Conservation (phyloP, 2,113 vertebrate species). For the Rattus rattus region DNA sequence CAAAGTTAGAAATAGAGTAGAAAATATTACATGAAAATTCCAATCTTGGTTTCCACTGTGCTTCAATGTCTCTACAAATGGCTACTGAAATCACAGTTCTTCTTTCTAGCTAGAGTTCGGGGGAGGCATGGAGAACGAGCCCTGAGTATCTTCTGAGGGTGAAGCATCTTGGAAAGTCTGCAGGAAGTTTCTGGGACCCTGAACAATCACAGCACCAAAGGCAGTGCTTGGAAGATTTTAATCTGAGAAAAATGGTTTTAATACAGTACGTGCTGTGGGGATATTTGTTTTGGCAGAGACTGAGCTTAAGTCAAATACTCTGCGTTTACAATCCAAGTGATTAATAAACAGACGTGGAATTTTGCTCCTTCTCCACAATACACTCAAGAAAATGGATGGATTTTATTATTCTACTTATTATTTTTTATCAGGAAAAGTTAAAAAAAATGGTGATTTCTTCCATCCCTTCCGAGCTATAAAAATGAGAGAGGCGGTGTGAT, state of each 20-base stretch:
- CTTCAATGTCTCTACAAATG: neutral
- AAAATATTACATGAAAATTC: neutral
- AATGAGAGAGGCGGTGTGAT: constrained; percentile 66
- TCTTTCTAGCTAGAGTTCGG: neutral
- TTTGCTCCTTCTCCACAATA: constrained; percentile 40
- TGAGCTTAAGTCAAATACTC: constrained; percentile 80
- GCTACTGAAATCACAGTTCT: neutral
- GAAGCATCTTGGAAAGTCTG: neutral
- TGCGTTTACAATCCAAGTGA: constrained; percentile 69
- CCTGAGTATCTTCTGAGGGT: neutral
- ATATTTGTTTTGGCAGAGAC: constrained; percentile 84
- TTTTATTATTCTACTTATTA: constrained; percentile 82
- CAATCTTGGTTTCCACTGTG: neutral
- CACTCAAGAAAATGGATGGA: constrained; percentile 75
- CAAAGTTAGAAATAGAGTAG: neutral
- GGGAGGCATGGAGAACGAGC: neutral
- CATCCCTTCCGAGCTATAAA: constrained; percentile 66
- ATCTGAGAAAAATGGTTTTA: constrained; percentile 85
- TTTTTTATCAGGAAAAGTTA: constrained; percentile 77
- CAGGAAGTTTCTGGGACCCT: neutral
- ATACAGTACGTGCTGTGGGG: constrained; percentile 75
- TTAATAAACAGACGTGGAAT: constrained; percentile 77
- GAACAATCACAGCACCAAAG: constrained; percentile 38
- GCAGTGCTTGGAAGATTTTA: constrained; percentile 78
- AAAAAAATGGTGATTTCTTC: constrained; percentile 67